These are phyloP conservation scores for Merodon equestris DNA, from an alignment of 2,888 invertebrate species.

Conservation along the genomic window DNA sequence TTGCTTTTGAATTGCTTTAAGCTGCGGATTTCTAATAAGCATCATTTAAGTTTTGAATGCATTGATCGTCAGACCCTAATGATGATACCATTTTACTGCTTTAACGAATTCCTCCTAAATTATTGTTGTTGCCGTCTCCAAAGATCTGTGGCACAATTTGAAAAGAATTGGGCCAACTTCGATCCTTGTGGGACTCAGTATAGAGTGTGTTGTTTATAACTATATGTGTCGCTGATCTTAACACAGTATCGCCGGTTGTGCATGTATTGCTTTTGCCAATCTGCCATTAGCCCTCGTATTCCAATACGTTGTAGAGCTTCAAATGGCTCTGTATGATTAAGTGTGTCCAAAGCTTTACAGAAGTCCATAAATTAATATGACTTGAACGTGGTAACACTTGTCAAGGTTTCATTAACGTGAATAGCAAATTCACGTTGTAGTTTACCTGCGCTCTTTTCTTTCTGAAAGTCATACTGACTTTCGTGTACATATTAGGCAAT, in stretches of 20 bases:
- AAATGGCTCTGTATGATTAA: conserved; percentile 2
- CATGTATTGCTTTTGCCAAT: background rate
- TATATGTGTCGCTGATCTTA: background rate
- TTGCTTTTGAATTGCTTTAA: background rate
- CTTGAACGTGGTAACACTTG: conserved; percentile 12
- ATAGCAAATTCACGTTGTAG: conserved; percentile 10
- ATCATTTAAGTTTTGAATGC: conserved; percentile 2
- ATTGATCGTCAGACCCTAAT: conserved; percentile 1
- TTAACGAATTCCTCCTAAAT: conserved; percentile 5
- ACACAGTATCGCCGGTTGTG: background rate
- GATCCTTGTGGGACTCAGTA: conserved; percentile 2
- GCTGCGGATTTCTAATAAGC: background rate
- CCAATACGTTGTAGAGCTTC: conserved; percentile 5
- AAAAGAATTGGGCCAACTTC: background rate
- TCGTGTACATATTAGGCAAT: too few relatives aligned
- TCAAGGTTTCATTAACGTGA: conserved; percentile 6
- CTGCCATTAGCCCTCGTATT: conserved; percentile 2
- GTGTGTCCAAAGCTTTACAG: conserved; percentile 22
- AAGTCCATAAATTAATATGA: conserved; percentile 21
- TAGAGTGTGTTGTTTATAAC: background rate
- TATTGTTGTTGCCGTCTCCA: background rate
- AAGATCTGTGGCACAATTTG: conserved; percentile 1
- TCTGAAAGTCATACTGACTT: too few relatives aligned
- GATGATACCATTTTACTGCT: conserved; percentile 4
- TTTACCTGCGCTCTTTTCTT: too few relatives aligned